Conservation (phyloP, 2,113 vertebrate genomes). For the Seriola rivoliana region DNA sequence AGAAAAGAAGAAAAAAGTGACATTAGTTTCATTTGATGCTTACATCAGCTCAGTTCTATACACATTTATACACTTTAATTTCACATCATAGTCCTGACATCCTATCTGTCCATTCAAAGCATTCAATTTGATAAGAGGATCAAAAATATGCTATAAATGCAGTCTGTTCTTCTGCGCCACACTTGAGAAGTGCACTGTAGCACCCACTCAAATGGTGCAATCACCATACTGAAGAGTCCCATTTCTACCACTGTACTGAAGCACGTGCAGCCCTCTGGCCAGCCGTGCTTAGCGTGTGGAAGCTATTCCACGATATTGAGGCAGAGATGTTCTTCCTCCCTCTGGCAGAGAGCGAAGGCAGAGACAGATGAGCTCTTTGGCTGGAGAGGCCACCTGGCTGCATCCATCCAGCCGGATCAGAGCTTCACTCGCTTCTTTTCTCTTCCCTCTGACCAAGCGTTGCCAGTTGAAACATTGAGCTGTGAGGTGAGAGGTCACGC, state of each 20-base stretch:
- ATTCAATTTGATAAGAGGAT: too few species aligned
- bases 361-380: constrained; percentile 65
- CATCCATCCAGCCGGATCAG: constrained; percentile 59
- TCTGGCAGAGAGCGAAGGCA: constrained; percentile 38
- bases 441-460: constrained; percentile 41
- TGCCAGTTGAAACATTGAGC: constrained; percentile 65
- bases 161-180: background rate
- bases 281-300: constrained; percentile 7
- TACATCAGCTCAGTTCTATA: background rate
- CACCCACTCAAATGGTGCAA: background rate
- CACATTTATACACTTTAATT: background rate
- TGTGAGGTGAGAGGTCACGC: constrained; percentile 69
- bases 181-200: background rate
- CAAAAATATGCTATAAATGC: background rate
- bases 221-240: background rate
- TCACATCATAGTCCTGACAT: background rate
- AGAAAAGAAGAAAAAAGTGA: too few species aligned
- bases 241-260: background rate
- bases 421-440: constrained; percentile 37
- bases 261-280: constrained; percentile 6
- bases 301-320: constrained; percentile 18
- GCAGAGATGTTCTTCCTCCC: constrained; percentile 47
- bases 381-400: constrained; percentile 66
- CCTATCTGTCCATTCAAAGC: background rate
- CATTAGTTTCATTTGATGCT: background rate